Evolutionary conservation across 2,888 invertebrate genomes (phyloP), one percentile per base, ranked within the genome.

Genomic region (Yponomeuta plumbellus): DNA sequence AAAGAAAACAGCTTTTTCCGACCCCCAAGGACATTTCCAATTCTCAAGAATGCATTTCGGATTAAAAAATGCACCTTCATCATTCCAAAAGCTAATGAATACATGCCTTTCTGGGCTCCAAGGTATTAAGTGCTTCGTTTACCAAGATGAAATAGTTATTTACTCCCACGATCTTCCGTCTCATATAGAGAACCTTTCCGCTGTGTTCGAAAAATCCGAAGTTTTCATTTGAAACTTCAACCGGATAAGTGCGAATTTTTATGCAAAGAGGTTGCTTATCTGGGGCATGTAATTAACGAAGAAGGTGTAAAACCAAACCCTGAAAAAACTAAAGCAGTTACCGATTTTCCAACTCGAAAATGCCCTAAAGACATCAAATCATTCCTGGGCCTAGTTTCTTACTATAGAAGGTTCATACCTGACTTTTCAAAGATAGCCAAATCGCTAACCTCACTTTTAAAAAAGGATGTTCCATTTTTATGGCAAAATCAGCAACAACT

Each of bases 211-310:
- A 2, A 67, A 68, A 65, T 74, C 22, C 23, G 68, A 20, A 11
- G 39, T 22, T 21, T 66, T 63, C 70, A 71, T 59, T 65, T 75
- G 17, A 72, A 73, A 66, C 52, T 75, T 8, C 58, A 72, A 68
- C 34, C 68, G 5, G 72, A 73, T 52, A 74, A 74, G 68, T 70
- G 71, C 40, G 72, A 74, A 70, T 75, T 73, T 26, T 26, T 26
- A 26, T 4, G 23, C 2, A 2, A 5, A 26, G 23, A 26, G 5
- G 23, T 26, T 26, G 23, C 3, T 5, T 26, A 26, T 26, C 5
- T 26, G 5, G 23, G 23, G 3, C 23, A 26, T 5, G 23, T 26
- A 4, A 26, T 26, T 4, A 26, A 2, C 5, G 23, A 26, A 26
- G 3, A 26, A 5, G 23, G 23, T 5, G 23, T 26, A 2, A 26